phyloP scores from a whole-genome alignment of 2,113 vertebrate genomes.

The Salvelinus sp. region DNA sequence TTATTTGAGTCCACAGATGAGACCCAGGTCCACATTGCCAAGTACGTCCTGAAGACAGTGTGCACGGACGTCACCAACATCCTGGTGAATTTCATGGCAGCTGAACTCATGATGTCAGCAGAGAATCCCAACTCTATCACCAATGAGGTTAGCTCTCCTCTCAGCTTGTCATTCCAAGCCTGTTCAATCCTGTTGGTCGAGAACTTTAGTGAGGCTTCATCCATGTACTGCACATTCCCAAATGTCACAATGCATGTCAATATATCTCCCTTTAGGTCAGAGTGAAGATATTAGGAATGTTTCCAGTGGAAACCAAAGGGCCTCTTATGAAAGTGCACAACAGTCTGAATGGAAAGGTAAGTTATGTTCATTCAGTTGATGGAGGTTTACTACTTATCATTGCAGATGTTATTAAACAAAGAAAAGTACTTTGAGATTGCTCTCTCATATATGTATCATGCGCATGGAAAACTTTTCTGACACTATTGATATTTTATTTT shows the following conservation, averaged over 20 bases:
- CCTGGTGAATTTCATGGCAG: conserved; percentile 89
- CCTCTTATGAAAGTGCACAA: conserved; percentile 87
- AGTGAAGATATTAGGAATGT: conserved; percentile 87
- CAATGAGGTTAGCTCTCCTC: conserved; percentile 73
- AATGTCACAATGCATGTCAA: not conserved
- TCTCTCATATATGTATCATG: not conserved
- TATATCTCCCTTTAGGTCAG: conserved; percentile 74
- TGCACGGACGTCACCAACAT: conserved; percentile 91
- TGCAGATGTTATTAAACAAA: not conserved
- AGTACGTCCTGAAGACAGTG: conserved; percentile 87
- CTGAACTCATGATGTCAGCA: conserved; percentile 89
- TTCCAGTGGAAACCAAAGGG: conserved; percentile 85
- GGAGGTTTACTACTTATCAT: not conserved
- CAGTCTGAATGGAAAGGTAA: conserved; percentile 89
- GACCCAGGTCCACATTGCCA: conserved; percentile 83
- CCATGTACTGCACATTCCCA: not conserved
- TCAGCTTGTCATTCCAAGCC: not conserved
- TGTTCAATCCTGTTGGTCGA: too few species aligned
- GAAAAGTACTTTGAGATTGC: not conserved
- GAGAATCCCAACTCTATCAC: conserved; percentile 83
- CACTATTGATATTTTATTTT: not conserved
- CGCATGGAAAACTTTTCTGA: not conserved
- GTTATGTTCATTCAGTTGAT: conserved; percentile 15
- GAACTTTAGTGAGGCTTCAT: not conserved
- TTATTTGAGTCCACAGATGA: conserved; percentile 79